phyloP scores from a whole-genome alignment of 2,888 invertebrate species.

The Rhamphomyia laevipes region DNA sequence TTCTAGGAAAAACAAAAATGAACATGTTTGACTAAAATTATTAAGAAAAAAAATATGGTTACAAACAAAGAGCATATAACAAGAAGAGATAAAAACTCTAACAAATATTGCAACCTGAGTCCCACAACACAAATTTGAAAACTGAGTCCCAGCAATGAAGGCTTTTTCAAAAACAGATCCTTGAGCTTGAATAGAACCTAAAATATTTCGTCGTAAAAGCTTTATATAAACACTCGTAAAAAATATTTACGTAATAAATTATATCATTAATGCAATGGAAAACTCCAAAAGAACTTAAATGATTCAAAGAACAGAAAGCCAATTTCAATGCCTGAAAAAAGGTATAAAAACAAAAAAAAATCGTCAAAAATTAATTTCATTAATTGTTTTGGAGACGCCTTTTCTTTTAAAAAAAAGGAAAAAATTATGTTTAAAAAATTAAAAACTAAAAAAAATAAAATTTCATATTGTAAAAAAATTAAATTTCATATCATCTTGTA shows the following conservation, averaged over 20 bases:
- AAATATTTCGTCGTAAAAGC: not conserved
- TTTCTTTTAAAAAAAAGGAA: not conserved
- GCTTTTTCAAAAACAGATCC: too few species aligned
- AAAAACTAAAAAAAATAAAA: not conserved
- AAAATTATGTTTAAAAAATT: not conserved
- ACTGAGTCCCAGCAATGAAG: too few species aligned
- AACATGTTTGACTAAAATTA: constrained; percentile 14
- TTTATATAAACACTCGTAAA: not conserved
- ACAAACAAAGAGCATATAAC: too few species aligned
- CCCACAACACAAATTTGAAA: too few species aligned
- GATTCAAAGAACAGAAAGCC: not conserved
- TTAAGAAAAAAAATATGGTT: constrained; percentile 9
- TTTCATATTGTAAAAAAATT: not conserved
- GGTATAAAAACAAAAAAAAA: too few species aligned
- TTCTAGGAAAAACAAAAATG: not conserved
- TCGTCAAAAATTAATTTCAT: not conserved
- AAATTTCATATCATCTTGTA: not conserved
- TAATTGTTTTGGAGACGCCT: not conserved
- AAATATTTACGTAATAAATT: not conserved
- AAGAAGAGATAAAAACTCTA: too few species aligned
- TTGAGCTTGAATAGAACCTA: not conserved
- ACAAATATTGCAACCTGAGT: too few species aligned
- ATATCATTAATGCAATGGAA: not conserved
- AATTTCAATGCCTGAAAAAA: not conserved
- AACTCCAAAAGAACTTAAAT: not conserved